These are phyloP conservation scores for Helicoverpa armigera DNA, from an alignment of 1,140 invertebrate species.

Conservation along the genomic window DNA sequence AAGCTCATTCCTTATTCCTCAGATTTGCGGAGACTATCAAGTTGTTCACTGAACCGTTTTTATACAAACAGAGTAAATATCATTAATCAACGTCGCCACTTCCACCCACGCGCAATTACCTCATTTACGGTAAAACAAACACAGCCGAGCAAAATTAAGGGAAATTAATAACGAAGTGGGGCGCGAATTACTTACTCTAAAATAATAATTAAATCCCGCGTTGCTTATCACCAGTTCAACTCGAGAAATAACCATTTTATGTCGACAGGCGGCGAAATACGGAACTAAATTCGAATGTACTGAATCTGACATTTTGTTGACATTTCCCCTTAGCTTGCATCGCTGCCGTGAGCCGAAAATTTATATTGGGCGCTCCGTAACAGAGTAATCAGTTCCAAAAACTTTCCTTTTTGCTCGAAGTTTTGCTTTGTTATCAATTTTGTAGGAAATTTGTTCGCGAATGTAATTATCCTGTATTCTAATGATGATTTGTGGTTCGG, in stretches of 20 bases:
- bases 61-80: constrained; percentile 51
- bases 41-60: constrained; percentile 46
- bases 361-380: background rate
- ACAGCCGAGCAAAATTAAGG: constrained; percentile 41
- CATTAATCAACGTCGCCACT: constrained; percentile 61
- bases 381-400: constrained; percentile 18
- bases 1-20: constrained; percentile 21
- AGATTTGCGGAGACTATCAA: constrained; percentile 36
- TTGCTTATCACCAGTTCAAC: constrained; percentile 18
- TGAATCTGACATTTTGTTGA: background rate
- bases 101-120: constrained; percentile 62
- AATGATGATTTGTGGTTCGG: constrained; percentile 48
- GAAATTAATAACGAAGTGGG: constrained; percentile 44
- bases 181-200: constrained; percentile 42
- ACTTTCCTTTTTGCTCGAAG: constrained; percentile 34
- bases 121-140: constrained; percentile 55
- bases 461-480: constrained; percentile 41
- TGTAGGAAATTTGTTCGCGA: constrained; percentile 39
- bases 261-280: background rate
- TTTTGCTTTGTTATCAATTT: constrained; percentile 46
- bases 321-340: background rate
- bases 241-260: constrained; percentile 9
- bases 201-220: constrained; percentile 35
- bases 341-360: background rate
- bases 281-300: constrained; percentile 1